A percentile compares a stretch with the other conserved stretches of the same genome.
Conservation (phyloP, 2,888 invertebrate genomes). For the Orthonychiurus folsomi region DNA sequence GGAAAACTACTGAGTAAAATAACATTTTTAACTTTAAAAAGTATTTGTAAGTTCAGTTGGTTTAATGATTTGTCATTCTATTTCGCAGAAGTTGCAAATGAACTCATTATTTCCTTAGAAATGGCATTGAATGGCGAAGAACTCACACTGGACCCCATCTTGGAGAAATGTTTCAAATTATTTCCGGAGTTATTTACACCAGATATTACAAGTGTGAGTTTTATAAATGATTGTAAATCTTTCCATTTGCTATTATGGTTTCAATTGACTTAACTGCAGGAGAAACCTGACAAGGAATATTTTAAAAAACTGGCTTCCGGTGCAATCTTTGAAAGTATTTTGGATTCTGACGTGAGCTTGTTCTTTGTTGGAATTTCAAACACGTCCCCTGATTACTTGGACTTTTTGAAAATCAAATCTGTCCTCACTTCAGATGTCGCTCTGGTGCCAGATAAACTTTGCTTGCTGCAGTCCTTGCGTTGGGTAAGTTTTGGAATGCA, state of each 20-base stretch:
- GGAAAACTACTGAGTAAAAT: conserved; percentile 35
- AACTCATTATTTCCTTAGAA: conserved; percentile 53
- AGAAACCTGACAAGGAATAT: conserved; percentile 31
- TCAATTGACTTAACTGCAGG: conserved; percentile 9
- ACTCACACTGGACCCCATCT: conserved; percentile 47
- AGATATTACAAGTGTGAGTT: not conserved
- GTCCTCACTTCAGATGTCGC: conserved; percentile 45
- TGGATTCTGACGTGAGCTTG: conserved; percentile 34
- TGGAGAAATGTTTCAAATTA: conserved; percentile 48
- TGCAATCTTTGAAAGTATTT: conserved; percentile 27
- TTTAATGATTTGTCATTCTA: conserved; percentile 13
- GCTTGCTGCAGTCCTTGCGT: conserved; percentile 54
- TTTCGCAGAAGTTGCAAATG: conserved; percentile 50
- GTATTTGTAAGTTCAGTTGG: too few relatives aligned
- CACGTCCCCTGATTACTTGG: conserved; percentile 42
- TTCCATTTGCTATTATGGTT: not conserved
- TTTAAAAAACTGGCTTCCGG: conserved; percentile 30
- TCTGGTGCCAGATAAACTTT: conserved; percentile 43
- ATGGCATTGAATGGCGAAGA: conserved; percentile 50
- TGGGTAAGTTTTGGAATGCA: conserved; percentile 54
- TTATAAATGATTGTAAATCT: not conserved
- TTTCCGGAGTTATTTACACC: conserved; percentile 49
- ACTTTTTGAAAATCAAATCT: conserved; percentile 45
- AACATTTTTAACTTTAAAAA: too few relatives aligned
- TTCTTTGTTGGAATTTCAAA: conserved; percentile 34